A percentile compares a stretch with the other conserved stretches of the same genome.
Evolutionary conservation across 1,140 invertebrate species (phyloP).

Genomic region (Dryas iulia): DNA sequence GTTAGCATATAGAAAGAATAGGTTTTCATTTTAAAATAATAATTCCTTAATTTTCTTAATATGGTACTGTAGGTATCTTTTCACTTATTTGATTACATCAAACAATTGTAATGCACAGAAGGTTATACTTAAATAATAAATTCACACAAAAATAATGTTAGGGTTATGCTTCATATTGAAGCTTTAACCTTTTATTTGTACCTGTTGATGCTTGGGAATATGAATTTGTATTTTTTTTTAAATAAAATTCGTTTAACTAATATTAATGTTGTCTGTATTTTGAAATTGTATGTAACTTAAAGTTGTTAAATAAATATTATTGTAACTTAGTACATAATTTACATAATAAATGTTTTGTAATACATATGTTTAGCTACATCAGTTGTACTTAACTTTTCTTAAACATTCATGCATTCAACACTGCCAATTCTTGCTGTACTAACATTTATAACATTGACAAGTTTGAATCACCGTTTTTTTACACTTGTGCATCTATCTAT

Average conservation of each 20-base stretch:
- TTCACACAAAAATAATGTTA: not conserved
- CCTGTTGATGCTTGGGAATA: not conserved
- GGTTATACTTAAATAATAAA: not conserved
- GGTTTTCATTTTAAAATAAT: too few species aligned
- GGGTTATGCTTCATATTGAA: not conserved
- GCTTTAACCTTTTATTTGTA: not conserved
- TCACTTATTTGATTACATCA: not conserved
- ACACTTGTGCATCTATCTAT: not conserved
- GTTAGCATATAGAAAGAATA: not conserved
- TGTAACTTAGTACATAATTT: not conserved
- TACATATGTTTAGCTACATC: not conserved
- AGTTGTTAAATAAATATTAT: not conserved
- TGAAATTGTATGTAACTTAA: not conserved
- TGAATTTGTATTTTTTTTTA: not conserved
- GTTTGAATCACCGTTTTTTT: not conserved
- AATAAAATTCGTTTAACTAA: not conserved
- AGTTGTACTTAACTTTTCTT: conserved; percentile 1
- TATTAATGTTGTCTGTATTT: not conserved
- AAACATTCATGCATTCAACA: conserved; percentile 12
- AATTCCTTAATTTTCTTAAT: too few species aligned
- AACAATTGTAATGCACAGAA: not conserved
- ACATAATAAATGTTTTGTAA: conserved; percentile 5
- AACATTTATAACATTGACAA: too few species aligned
- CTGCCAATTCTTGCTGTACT: conserved; percentile 6
- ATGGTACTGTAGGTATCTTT: not conserved